Percentiles rank a stretch among this genome's conserved stretches.
phyloP scores from a whole-genome alignment of 2,797 vertebrate genomes.

The Yasuhikotakia modesta region DNA sequence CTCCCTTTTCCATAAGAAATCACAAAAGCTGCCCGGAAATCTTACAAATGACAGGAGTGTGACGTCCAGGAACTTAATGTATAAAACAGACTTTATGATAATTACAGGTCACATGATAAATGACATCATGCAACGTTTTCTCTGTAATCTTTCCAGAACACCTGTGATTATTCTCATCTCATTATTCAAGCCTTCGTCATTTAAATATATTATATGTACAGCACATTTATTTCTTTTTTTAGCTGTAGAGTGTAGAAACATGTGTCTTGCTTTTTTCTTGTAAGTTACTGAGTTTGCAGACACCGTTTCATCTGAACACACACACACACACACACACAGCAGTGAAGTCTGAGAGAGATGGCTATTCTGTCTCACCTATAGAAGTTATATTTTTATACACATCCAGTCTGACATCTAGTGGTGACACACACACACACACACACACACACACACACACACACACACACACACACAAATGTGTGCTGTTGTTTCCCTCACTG shows the following conservation, averaged over 20 bases:
- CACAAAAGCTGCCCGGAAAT: slow-evolving; percentile 18
- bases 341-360: slow-evolving; percentile 71
- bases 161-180: slow-evolving; percentile 21
- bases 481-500: neutral
- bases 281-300: slow-evolving; percentile 69
- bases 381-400: slow-evolving; percentile 36
- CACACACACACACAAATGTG: neutral
- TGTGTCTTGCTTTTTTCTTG: slow-evolving; percentile 51
- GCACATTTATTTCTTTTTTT: no score
- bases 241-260: no score
- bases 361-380: slow-evolving; percentile 59
- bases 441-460: no score
- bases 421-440: slow-evolving; percentile 6
- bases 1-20: slow-evolving; percentile 51
- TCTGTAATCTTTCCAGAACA: slow-evolving; percentile 2
- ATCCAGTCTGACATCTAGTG: slow-evolving; percentile 74
- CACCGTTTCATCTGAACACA: slow-evolving; percentile 77
- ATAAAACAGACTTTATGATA: slow-evolving; percentile 25
- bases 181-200: no score
- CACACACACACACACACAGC: slow-evolving; percentile 73
- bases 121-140: slow-evolving; percentile 28
- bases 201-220: no score
- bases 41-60: slow-evolving; percentile 35
- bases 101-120: slow-evolving; percentile 1
- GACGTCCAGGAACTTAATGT: slow-evolving; percentile 32